Evolutionary conservation across 2,113 vertebrate genomes (phyloP), one percentile per base, ranked within the genome.

Genomic region (Tragelaphus imberbis): DNA sequence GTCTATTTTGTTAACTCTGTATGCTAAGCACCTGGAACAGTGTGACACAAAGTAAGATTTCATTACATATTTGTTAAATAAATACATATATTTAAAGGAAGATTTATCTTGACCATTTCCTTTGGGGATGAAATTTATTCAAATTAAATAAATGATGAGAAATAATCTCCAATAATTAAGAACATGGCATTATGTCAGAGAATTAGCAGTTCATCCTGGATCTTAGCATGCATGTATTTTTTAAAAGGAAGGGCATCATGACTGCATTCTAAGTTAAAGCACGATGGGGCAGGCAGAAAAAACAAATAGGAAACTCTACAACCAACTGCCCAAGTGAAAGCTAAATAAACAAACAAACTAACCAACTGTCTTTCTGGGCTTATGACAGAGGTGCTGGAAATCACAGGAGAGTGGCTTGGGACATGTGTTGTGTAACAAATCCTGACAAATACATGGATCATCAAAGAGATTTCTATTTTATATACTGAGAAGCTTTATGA

Each of bases 341-440:
- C 87, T 88, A 95, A 87, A 89, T 85, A 93, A 98, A 97, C 92
- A 79, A 97, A 94, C 86, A 5, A 88, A 94, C 84, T 16, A 93
- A 55, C 96, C 58, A 88, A 84, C 88, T 84, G 79, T 93, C 87
- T 97, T 94, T 90, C 91, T 87, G 89, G 88, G 95, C 93, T 94
- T 93, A 71, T 63, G 16, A 89, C 19, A 56, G 90, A 95, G 88
- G 95, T 95, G 97, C 91, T 84, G 88, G 97, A 95, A 98, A 95
- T 97, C 97, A 90, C 91, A 88, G 95, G 95, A 97, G 95, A 97
- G 93, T 90, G 75, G 90, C 91, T 94, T 90, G 61, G 65, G 89
- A 93, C 84, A 97, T 97, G 95, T 97, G 97, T 94, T 97, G 88
- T 97, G 63, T 94, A 97, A 94, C 98, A 97, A 97, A 96, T 93